Conservation (phyloP, 2,888 invertebrate genomes). For the Achlya flavicornis region DNA sequence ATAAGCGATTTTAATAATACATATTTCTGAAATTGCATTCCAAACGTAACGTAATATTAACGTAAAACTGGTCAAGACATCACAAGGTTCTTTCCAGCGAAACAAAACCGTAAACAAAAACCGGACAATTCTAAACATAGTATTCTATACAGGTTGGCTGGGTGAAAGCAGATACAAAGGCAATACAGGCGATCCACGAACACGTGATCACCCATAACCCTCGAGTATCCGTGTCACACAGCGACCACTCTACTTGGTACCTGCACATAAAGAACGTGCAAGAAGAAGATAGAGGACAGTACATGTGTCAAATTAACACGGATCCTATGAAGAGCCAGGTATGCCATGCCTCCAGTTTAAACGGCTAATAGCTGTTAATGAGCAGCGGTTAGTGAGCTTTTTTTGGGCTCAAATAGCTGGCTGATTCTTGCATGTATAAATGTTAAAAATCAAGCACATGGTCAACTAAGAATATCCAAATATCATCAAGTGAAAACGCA, state of each 20-base stretch:
- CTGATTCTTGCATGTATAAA: too few relatives aligned
- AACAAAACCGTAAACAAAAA: too few relatives aligned
- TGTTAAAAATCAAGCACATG: too few relatives aligned
- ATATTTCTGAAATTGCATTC: too few relatives aligned
- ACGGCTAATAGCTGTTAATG: not conserved
- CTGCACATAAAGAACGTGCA: slow-evolving; percentile 91
- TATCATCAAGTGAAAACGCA: too few relatives aligned
- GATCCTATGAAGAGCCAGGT: slow-evolving; percentile 95
- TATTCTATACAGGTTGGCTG: slow-evolving; percentile 88
- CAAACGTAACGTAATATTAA: too few relatives aligned
- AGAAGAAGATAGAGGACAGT: slow-evolving; percentile 91
- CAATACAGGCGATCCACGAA: slow-evolving; percentile 93
- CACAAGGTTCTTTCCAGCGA: too few relatives aligned
- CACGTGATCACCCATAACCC: slow-evolving; percentile 94
- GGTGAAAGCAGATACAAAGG: slow-evolving; percentile 93
- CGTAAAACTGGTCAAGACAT: too few relatives aligned
- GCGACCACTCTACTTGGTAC: slow-evolving; percentile 92
- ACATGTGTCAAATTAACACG: slow-evolving; percentile 96
- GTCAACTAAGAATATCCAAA: too few relatives aligned
- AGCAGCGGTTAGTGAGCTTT: too few relatives aligned
- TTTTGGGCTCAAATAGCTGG: too few relatives aligned
- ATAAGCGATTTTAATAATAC: too few relatives aligned
- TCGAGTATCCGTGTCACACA: slow-evolving; percentile 90
- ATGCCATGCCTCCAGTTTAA: slow-evolving; percentile 21
- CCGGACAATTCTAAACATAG: not conserved